Evolutionary conservation across 2,797 vertebrate genomes (phyloP).

Genomic region (Pteropus rufus): DNA sequence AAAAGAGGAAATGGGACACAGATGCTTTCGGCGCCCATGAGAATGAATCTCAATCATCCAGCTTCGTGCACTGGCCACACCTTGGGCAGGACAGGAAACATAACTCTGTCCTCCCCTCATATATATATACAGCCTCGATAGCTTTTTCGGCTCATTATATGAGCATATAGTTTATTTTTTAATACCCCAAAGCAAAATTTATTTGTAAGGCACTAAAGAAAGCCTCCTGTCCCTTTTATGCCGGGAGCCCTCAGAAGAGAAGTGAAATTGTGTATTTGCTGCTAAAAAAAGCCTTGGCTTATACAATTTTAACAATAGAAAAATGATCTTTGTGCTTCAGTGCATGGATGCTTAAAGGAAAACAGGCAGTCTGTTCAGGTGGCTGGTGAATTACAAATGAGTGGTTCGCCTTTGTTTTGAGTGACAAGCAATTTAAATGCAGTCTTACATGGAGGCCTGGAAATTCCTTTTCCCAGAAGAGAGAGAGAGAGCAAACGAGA

Average conservation of each 20-base stretch:
- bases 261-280: constrained; percentile 74
- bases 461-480: constrained; percentile 45
- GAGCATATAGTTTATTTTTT: constrained; percentile 29
- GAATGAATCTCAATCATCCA: neutral
- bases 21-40: neutral
- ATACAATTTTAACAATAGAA: constrained; percentile 84
- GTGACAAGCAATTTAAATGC: constrained; percentile 89
- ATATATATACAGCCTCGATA: neutral
- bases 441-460: constrained; percentile 82
- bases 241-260: constrained; percentile 41
- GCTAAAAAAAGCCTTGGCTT: constrained; percentile 81
- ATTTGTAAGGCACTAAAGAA: constrained; percentile 68
- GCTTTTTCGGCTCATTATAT: neutral
- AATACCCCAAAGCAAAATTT: constrained; percentile 74
- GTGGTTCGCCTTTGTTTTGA: constrained; percentile 88
- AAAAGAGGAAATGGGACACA: neutral
- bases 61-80: neutral
- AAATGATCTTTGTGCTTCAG: constrained; percentile 84
- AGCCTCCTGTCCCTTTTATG: constrained; percentile 72
- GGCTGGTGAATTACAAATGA: constrained; percentile 87
- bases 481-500: neutral
- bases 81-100: neutral
- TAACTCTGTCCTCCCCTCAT: neutral
- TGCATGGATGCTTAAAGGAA: constrained; percentile 78
- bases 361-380: constrained; percentile 83